A percentile compares a stretch with the other conserved stretches of the same genome.
phyloP scores from a whole-genome alignment of 2,113 vertebrate genomes.

The Serilophus lunatus region DNA sequence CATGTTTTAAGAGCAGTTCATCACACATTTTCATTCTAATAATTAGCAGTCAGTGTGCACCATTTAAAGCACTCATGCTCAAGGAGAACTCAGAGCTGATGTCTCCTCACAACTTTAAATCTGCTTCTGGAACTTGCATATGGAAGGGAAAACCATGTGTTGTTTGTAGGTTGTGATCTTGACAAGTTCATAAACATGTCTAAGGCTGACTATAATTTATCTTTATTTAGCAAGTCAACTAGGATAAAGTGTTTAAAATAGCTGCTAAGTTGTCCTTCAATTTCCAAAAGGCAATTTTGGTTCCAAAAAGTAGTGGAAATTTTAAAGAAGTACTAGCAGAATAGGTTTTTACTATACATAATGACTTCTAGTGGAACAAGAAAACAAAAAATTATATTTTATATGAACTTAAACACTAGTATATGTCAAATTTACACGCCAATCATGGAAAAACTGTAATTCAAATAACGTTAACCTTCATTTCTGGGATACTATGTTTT shows the following conservation, averaged over 20 bases:
- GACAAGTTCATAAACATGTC: neutral
- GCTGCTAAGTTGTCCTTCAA: neutral
- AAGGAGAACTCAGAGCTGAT: neutral
- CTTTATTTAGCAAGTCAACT: neutral
- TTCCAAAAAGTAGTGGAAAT: neutral
- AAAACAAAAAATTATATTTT: neutral
- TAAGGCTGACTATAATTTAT: neutral
- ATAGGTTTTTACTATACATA: neutral
- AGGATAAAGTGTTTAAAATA: neutral
- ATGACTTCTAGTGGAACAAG: neutral
- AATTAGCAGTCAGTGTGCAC: neutral
- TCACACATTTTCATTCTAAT: neutral
- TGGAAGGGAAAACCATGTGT: neutral
- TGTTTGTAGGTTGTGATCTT: neutral
- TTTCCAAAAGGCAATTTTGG: neutral
- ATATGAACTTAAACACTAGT: neutral
- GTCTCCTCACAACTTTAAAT: neutral
- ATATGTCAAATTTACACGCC: neutral
- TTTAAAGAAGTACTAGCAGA: neutral
- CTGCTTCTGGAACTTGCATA: neutral
- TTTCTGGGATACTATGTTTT: neutral
- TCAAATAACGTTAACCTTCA: neutral
- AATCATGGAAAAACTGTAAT: neutral
- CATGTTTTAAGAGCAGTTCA: neutral
- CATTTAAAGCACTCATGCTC: neutral